Conservation (phyloP, 2,113 vertebrate species). For the Engraulis encrasicolus region DNA sequence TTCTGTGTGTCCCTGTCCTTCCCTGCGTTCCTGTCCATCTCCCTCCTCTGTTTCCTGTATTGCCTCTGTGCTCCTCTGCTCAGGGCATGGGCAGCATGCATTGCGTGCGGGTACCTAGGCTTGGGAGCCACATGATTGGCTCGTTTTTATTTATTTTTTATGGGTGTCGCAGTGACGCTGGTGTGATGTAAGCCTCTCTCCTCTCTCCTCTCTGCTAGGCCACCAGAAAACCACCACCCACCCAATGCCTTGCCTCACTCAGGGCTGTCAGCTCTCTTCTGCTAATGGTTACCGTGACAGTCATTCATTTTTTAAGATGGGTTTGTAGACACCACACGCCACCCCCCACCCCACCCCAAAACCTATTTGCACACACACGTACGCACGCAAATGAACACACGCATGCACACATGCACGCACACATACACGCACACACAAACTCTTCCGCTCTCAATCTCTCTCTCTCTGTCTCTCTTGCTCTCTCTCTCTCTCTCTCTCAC, state of each 20-base stretch:
- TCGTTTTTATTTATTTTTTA: not conserved
- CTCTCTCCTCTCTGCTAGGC: not conserved
- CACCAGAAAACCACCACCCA: too few species aligned
- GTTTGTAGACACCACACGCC: not conserved
- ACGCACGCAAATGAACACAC: too few species aligned
- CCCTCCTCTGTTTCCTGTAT: not conserved
- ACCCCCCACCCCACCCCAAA: too few species aligned
- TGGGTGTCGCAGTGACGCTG: not conserved
- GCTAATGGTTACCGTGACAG: conserved; percentile 8
- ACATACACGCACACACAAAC: not conserved
- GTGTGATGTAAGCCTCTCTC: conserved; percentile 37
- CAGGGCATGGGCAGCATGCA: not conserved
- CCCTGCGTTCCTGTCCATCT: not conserved
- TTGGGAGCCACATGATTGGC: not conserved
- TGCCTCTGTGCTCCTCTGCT: not conserved
- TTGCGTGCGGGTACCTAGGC: not conserved
- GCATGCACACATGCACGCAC: too few species aligned
- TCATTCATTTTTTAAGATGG: conserved; percentile 7
- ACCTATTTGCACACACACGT: too few species aligned
- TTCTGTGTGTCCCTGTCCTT: too few species aligned
- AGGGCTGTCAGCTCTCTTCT: conserved; percentile 17
- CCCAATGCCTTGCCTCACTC: too few species aligned
- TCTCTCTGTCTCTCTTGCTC: too few species aligned
- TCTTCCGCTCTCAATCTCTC: not conserved
- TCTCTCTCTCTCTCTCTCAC: too few species aligned